Conservation (phyloP, 2,888 invertebrate genomes). For the Kryphioiulus occultus region DNA sequence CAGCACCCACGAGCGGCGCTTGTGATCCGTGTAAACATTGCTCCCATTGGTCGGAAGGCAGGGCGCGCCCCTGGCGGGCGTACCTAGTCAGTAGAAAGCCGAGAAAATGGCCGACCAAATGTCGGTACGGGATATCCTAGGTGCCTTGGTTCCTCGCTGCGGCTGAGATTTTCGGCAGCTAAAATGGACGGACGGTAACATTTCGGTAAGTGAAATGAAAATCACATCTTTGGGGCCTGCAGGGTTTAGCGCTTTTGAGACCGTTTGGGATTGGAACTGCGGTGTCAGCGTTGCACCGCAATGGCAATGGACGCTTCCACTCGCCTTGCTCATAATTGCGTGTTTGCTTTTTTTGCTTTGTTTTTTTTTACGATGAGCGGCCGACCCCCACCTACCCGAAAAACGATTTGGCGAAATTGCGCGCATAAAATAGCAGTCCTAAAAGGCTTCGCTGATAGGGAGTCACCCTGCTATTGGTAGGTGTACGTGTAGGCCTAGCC, state of each 20-base stretch:
- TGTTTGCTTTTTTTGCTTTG: too few species aligned
- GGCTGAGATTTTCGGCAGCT: too few species aligned
- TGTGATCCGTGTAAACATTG: not conserved
- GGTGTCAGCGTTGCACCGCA: too few species aligned
- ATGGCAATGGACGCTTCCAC: too few species aligned
- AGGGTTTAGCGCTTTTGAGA: too few species aligned
- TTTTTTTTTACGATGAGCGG: not conserved
- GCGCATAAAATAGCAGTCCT: not conserved
- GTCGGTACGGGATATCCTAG: too few species aligned
- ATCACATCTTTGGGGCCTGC: too few species aligned
- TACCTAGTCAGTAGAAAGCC: not conserved
- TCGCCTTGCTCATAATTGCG: too few species aligned
- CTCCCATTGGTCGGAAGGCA: not conserved
- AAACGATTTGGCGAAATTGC: not conserved
- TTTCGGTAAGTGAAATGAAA: too few species aligned
- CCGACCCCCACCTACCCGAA: not conserved
- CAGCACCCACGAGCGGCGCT: not conserved
- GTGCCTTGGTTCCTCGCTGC: too few species aligned
- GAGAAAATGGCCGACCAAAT: not conserved
- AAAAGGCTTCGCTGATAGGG: not conserved
- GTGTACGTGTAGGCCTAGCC: not conserved
- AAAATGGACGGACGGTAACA: too few species aligned
- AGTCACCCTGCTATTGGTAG: not conserved
- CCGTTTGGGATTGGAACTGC: too few species aligned
- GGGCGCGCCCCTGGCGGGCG: not conserved